Base-by-base conservation (phyloP, 2,888 invertebrate genomes). In the Drosophila ochracea region DNA sequence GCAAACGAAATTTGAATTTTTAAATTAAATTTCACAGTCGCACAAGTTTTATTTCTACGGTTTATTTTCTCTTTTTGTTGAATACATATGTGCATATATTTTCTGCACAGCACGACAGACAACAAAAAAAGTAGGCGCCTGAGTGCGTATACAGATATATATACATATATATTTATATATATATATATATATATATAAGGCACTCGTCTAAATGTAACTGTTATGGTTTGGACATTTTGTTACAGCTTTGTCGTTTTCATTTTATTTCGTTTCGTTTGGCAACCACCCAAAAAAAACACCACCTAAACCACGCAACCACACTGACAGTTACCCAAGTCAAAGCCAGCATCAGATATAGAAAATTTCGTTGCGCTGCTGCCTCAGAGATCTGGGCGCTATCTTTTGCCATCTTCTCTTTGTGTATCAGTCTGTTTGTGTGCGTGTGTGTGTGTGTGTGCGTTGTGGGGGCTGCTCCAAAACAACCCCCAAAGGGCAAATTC, bases 281-380 rank as follows among this genome's bases (percentile, higher is more conserved):
- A 79, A 53, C 47, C 59, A 71, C 11, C 68, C 72, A 62, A 37
- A 61, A 25, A 25, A 30, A 41, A n/a, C 16, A 57, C n/a, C 31
- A 53, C n/a, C 31, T n/a, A 9, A 50, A 4, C 50, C 50, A 30
- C 28, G 28, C 60, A 64, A 63, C 50, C 58, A 67, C 30, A 39
- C 31, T 55, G 68, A 76, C 80, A 78, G 72, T 68, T 69, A 69
- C 76, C 78, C 78, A 79, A 79, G 79, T 79, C 79, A 79, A 73
- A 79, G 64, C 64, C 84, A 86, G 82, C 90, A 88, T 88, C 90
- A 83, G 88, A 89, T 89, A 89, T 84, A 89, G 84, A 86, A 86
- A 86, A 76, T 90, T 89, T 89, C 80, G 83, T 73, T 81, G 80
- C 78, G 83, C 82, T 80, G 80, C 58, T 70, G 75, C 68, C 78